Evolutionary conservation across 2,113 vertebrate species (phyloP), one percentile per base, ranked within the genome.

Genomic region (Phalacrocorax aristotelis): DNA sequence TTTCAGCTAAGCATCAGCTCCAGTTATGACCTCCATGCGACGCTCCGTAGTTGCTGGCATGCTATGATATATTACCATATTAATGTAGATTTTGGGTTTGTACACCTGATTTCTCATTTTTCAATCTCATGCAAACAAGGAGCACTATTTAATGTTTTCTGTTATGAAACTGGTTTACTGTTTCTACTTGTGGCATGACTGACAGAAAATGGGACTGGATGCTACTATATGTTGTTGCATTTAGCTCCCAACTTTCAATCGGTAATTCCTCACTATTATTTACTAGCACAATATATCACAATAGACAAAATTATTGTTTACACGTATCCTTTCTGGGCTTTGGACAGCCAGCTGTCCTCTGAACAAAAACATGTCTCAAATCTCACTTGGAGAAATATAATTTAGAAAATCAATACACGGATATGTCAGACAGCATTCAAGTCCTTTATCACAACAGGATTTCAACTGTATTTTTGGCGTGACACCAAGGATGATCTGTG

Each of bases 341-440:
- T 80, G 71, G 89, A 18, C 76, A 80, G 72, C 80, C 70, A 95
- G 65, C 51, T 92, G 66, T 65, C 76, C 81, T 75, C 65, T 69
- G 81, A 94, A 95, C 34, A 92, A 95, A 96, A 85, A 20, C n/a
- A 80, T 18, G 27, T 66, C 38, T 93, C n/a, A 93, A 94, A 93
- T 84, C 60, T 89, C 88, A 71, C 79, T 64, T 65, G 17, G 38
- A 69, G 76, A 93, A 78, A 46, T 16, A 44, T 23, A 70, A 44
- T 61, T 87, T 75, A 51, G 78, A 91, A 92, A 74, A 88, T 48
- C 87, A 57, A 48, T 69, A 64, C 18, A 30, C 0, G 1, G 22
- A 16, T 72, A 25, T 13, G 82, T 44, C 46, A 80, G n/a, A 71
- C 22, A 77, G n/a, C 54, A 64, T 84, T 82, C 19, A 64, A 62